phyloP scores from a whole-genome alignment of 1,140 invertebrate genomes.

The Solenopsis fugax region DNA sequence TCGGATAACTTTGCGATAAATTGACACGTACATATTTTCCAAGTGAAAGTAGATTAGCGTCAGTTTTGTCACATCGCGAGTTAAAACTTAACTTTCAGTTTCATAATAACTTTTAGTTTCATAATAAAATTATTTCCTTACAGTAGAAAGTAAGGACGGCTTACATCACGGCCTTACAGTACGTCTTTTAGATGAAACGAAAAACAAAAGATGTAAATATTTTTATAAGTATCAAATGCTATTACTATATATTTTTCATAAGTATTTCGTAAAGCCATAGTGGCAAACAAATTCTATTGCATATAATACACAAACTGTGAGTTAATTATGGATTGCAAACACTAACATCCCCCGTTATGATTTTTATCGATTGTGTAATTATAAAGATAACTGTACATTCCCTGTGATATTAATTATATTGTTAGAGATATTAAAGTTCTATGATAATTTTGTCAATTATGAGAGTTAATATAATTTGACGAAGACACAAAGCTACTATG shows the following conservation, averaged over 20 bases:
- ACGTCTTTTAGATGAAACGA: background rate
- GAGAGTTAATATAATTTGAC: background rate
- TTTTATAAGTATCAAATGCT: background rate
- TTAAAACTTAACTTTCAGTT: background rate
- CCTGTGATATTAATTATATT: background rate
- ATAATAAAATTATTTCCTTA: background rate
- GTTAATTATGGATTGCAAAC: background rate
- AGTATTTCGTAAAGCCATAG: background rate
- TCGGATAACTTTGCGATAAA: constrained; percentile 26
- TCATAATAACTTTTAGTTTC: too few relatives aligned
- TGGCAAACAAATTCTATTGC: background rate
- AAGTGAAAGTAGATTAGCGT: constrained; percentile 22
- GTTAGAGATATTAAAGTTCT: background rate
- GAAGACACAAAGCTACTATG: background rate
- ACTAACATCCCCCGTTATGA: background rate
- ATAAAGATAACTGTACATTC: background rate
- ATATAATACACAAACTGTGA: background rate
- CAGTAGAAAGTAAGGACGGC: background rate
- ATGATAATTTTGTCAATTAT: background rate
- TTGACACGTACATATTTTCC: constrained; percentile 8
- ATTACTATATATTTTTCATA: too few relatives aligned
- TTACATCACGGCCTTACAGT: too few relatives aligned
- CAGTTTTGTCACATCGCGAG: background rate
- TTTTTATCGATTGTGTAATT: constrained; percentile 17
- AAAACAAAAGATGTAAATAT: background rate